These are phyloP conservation scores for Zele albiditarsus DNA, from an alignment of 2,888 invertebrate species.

Conservation along the genomic window DNA sequence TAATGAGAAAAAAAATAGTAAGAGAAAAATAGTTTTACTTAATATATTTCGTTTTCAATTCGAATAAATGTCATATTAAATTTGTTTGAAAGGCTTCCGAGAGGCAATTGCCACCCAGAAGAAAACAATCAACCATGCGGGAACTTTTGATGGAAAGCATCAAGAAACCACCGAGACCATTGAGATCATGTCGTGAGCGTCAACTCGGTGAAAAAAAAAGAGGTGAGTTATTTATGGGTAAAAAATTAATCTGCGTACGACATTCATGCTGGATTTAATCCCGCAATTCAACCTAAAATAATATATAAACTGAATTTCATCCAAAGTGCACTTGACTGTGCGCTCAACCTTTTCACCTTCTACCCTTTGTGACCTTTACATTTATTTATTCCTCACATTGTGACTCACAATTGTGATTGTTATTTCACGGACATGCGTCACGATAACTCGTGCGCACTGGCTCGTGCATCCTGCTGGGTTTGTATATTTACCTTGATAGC, in stretches of 20 bases:
- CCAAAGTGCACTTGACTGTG: neutral
- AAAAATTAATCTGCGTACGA: too few species aligned
- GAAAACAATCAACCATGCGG: conserved; percentile 83
- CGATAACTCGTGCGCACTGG: conserved; percentile 26
- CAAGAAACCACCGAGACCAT: conserved; percentile 78
- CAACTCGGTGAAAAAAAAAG: conserved; percentile 43
- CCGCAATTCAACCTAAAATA: neutral
- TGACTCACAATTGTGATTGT: conserved; percentile 29
- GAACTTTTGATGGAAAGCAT: conserved; percentile 92
- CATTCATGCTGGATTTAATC: neutral
- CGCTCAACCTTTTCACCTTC: conserved; percentile 6
- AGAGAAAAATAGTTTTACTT: neutral
- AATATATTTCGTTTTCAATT: conserved; percentile 4
- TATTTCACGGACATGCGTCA: conserved; percentile 25
- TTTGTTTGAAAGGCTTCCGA: conserved; percentile 81
- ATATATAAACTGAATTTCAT: conserved; percentile 8
- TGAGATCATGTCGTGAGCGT: conserved; percentile 71
- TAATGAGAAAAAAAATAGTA: neutral
- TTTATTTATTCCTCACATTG: neutral
- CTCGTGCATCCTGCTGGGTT: conserved; percentile 20
- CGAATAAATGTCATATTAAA: conserved; percentile 5
- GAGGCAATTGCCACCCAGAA: conserved; percentile 85
- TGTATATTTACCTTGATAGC: conserved; percentile 10
- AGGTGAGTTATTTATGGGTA: conserved; percentile 51
- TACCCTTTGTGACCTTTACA: conserved; percentile 22